phyloP scores from a whole-genome alignment of 2,888 invertebrate genomes.

The Molanna angustata region DNA sequence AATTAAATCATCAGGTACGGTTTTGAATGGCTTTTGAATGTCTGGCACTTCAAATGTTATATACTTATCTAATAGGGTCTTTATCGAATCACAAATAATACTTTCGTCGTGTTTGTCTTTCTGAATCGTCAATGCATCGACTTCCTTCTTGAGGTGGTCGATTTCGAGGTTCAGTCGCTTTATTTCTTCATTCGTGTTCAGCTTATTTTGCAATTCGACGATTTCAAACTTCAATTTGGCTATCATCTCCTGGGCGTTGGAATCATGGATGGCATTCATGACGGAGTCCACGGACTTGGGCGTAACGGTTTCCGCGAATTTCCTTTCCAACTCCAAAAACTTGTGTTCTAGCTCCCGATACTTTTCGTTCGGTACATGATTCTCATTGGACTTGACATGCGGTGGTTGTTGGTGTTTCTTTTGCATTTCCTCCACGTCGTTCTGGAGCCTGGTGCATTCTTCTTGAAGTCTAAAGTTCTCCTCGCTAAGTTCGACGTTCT shows the following conservation, averaged over 20 bases:
- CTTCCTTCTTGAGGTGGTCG: slow-evolving; percentile 29
- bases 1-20: slow-evolving; percentile 17
- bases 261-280: slow-evolving; percentile 15
- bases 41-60: slow-evolving; percentile 51
- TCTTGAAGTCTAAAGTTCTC: slow-evolving; percentile 53
- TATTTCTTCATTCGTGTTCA: slow-evolving; percentile 35
- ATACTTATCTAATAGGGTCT: slow-evolving; percentile 40
- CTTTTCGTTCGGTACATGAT: slow-evolving; percentile 22
- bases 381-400: slow-evolving; percentile 5
- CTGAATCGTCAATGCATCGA: slow-evolving; percentile 13
- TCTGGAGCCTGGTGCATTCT: slow-evolving; percentile 48
- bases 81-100: slow-evolving; percentile 11
- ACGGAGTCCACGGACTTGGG: slow-evolving; percentile 9
- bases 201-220: slow-evolving; percentile 45
- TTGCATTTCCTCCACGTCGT: slow-evolving; percentile 44
- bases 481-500: slow-evolving; percentile 54
- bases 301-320: slow-evolving; percentile 15
- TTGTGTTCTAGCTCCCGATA: slow-evolving; percentile 29
- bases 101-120: not conserved
- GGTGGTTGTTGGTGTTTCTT: slow-evolving; percentile 40
- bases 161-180: slow-evolving; percentile 29
- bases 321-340: slow-evolving; percentile 24
- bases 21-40: slow-evolving; percentile 34
- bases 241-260: slow-evolving; percentile 39
- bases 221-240: slow-evolving; percentile 52